Percentiles rank a stretch among this genome's conserved stretches.
Evolutionary conservation across 1,140 invertebrate genomes (phyloP).

Genomic region (Drosophila persimilis): DNA sequence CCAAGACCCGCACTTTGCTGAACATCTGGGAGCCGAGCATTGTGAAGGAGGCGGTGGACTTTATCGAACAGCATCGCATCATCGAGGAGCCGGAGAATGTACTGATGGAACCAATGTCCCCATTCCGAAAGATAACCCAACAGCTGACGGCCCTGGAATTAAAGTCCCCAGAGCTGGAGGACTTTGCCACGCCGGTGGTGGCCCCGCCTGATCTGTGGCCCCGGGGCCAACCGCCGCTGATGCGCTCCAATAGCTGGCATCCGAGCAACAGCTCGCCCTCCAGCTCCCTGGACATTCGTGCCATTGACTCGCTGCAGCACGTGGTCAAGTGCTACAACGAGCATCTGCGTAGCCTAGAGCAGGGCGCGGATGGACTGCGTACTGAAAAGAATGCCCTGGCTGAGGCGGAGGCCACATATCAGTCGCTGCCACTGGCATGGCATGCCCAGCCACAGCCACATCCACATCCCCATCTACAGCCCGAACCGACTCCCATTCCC

Average conservation of each 20-base stretch:
- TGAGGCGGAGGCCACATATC: slow-evolving; percentile 65
- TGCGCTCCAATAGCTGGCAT: slow-evolving; percentile 79
- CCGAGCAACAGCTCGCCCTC: slow-evolving; percentile 63
- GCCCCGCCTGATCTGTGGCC: slow-evolving; percentile 86
- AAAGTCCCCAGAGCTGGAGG: slow-evolving; percentile 88
- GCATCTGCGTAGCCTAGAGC: slow-evolving; percentile 64
- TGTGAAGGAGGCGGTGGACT: slow-evolving; percentile 92
- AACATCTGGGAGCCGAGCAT: slow-evolving; percentile 92
- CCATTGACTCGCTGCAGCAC: slow-evolving; percentile 75
- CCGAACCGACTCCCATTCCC: not conserved
- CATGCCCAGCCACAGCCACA: slow-evolving; percentile 4
- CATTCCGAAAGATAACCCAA: slow-evolving; percentile 90
- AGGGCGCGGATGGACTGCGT: not conserved
- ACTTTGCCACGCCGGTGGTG: slow-evolving; percentile 88
- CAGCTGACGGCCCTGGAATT: slow-evolving; percentile 88
- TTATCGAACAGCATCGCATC: slow-evolving; percentile 89
- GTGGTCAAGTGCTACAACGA: slow-evolving; percentile 79
- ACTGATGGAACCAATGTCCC: slow-evolving; percentile 86
- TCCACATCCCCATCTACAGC: not conserved
- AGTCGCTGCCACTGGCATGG: slow-evolving; percentile 65
- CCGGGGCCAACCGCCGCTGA: slow-evolving; percentile 75
- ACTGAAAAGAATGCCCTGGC: not conserved
- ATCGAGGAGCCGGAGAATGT: slow-evolving; percentile 82
- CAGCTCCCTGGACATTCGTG: slow-evolving; percentile 77
- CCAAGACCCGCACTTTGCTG: slow-evolving; percentile 90